Percentiles rank a stretch among this genome's conserved stretches.
These are phyloP conservation scores for Paratilapia polleni DNA, from an alignment of 2,113 vertebrate species.

Conservation along the genomic window DNA sequence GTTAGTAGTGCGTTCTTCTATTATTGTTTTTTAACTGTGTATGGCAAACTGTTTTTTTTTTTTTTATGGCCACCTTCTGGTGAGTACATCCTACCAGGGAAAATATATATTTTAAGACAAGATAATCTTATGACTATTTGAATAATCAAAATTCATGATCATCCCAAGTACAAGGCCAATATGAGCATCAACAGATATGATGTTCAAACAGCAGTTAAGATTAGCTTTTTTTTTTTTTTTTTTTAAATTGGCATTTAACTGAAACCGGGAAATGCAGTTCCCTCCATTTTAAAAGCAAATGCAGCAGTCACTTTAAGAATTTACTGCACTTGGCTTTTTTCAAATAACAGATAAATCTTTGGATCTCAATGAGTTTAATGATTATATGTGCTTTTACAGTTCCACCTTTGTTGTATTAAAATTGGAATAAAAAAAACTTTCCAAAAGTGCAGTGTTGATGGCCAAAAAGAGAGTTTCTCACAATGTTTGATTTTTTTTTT, in stretches of 20 bases:
- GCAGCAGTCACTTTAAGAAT: neutral
- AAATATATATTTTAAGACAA: too few relatives aligned
- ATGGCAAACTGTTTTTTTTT: too few relatives aligned
- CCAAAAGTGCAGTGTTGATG: neutral
- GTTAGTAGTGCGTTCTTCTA: too few relatives aligned
- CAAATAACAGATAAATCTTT: neutral
- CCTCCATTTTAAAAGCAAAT: too few relatives aligned
- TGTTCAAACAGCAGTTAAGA: too few relatives aligned
- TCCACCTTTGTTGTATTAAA: neutral
- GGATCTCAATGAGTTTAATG: neutral
- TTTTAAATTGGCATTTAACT: neutral
- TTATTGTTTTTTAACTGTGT: too few relatives aligned
- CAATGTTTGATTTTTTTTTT: neutral
- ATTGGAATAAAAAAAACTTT: neutral
- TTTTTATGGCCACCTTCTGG: too few relatives aligned
- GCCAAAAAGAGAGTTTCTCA: neutral
- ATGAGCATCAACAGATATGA: neutral
- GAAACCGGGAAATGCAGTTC: neutral
- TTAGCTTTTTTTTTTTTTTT: too few relatives aligned
- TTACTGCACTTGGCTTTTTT: neutral
- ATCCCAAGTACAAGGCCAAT: neutral
- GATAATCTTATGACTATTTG: too few relatives aligned
- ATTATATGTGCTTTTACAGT: neutral
- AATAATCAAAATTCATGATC: too few relatives aligned
- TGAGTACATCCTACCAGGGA: too few relatives aligned